These are phyloP conservation scores for Anthopleura xanthogrammica DNA, from an alignment of 92 coral and sea anemone genomes.

Conservation along the genomic window DNA sequence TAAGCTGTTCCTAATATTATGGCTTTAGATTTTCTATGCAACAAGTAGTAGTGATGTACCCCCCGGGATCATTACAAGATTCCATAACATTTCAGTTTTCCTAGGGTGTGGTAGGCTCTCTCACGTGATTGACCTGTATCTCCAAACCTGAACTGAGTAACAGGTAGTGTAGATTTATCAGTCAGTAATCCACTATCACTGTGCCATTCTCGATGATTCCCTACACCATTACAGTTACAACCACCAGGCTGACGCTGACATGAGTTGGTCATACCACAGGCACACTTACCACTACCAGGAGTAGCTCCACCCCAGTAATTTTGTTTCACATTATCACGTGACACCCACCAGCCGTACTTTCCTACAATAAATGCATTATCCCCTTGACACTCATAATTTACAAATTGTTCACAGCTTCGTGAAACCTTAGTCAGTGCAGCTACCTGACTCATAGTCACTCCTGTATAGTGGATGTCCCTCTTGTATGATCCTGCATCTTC, in stretches of 20 bases:
- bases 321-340: constrained; percentile 52
- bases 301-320: constrained; percentile 70
- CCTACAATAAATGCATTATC: constrained; percentile 1
- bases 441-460: constrained; percentile 37
- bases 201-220: constrained; percentile 16
- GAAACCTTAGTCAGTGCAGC: constrained; percentile 35
- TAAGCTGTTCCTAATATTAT: no score
- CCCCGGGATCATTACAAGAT: neutral
- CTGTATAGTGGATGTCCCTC: constrained; percentile 22
- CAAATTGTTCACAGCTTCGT: constrained; percentile 36
- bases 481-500: constrained; percentile 8
- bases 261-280: constrained; percentile 60
- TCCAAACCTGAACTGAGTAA: constrained; percentile 30
- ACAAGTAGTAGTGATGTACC: no score
- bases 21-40: no score
- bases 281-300: constrained; percentile 37
- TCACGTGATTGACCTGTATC: constrained; percentile 12
- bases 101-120: constrained; percentile 42
- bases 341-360: constrained; percentile 49
- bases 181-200: constrained; percentile 50
- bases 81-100: constrained; percentile 53
- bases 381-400: constrained; percentile 30
- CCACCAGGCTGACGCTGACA: constrained; percentile 25
- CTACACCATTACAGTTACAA: constrained; percentile 51
- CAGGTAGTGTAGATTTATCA: constrained; percentile 42